These are phyloP conservation scores for Echeneis naucrates DNA, from an alignment of 2,797 vertebrate species.

Conservation along the genomic window DNA sequence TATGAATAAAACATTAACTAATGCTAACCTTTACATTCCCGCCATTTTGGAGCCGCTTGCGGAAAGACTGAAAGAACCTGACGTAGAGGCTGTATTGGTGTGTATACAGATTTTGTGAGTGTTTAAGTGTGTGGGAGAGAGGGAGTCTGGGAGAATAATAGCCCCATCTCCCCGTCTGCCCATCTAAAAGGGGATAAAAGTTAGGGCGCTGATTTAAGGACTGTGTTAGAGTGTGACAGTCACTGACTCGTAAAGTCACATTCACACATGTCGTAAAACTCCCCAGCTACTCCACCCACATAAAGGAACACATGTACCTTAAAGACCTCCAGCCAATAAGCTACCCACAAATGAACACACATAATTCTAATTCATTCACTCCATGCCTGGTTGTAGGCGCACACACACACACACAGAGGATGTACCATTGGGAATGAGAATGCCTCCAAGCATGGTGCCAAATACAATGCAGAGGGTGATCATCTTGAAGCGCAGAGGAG, in stretches of 20 bases:
- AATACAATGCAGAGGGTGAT: conserved; percentile 95
- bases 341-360: conserved; percentile 26
- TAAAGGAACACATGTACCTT: conserved; percentile 78
- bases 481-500: conserved; percentile 95
- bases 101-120: conserved; percentile 38
- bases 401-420: conserved; percentile 32
- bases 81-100: conserved; percentile 52
- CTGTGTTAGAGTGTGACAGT: conserved; percentile 83
- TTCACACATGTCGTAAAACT: conserved; percentile 82
- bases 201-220: conserved; percentile 83
- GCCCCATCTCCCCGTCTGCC: conserved; percentile 76
- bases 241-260: conserved; percentile 84
- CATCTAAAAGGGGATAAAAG: conserved; percentile 81
- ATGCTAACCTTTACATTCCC: conserved; percentile 67
- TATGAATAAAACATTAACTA: conserved; percentile 73
- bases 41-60: conserved; percentile 53
- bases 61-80: conserved; percentile 53
- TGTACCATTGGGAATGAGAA: conserved; percentile 96
- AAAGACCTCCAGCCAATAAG: conserved; percentile 65
- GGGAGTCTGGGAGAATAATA: conserved; percentile 70
- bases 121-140: conserved; percentile 33
- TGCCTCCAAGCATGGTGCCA: conserved; percentile 97
- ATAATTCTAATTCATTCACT: conserved; percentile 40
- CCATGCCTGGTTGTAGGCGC: conserved; percentile 19
- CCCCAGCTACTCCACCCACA: conserved; percentile 70